These are phyloP conservation scores for Hippasteria phrygiana DNA, from an alignment of 53 echinoderm and acorn worm species.

Conservation along the genomic window DNA sequence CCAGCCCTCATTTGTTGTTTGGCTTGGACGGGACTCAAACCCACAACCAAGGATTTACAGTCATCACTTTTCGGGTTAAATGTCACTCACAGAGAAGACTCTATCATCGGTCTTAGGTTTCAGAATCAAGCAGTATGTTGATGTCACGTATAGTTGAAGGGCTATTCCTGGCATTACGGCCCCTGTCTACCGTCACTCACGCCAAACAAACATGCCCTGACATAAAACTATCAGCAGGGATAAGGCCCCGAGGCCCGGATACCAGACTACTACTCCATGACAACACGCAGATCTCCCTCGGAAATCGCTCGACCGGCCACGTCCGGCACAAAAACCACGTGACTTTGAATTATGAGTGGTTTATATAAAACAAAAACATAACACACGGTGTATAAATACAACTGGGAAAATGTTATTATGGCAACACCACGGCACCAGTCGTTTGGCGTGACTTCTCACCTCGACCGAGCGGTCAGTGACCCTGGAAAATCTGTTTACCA, in stretches of 20 bases:
- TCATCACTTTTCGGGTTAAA: too few species aligned
- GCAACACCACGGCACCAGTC: conserved; percentile 3
- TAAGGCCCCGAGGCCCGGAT: conserved; percentile 53
- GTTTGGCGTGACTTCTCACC: conserved; percentile 55
- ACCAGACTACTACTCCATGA: background rate
- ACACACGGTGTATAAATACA: conserved; percentile 42
- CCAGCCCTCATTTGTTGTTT: too few species aligned
- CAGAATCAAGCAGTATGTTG: too few species aligned
- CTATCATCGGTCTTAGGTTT: too few species aligned
- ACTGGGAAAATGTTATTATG: background rate
- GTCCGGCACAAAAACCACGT: conserved; percentile 35
- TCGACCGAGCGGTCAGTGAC: conserved; percentile 64
- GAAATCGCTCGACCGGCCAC: conserved; percentile 2
- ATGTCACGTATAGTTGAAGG: background rate
- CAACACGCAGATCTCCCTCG: conserved; percentile 13
- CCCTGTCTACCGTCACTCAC: conserved; percentile 49
- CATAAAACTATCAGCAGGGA: conserved; percentile 56
- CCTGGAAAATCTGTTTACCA: conserved; percentile 58
- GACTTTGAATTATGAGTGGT: conserved; percentile 29
- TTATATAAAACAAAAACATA: background rate
- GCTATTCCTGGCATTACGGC: background rate
- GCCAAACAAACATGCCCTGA: background rate
- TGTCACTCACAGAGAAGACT: too few species aligned
- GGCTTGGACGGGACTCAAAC: too few species aligned
- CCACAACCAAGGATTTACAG: too few species aligned